phyloP scores from a whole-genome alignment of 2,113 vertebrate species.

The Himantopus leucocephalus region DNA sequence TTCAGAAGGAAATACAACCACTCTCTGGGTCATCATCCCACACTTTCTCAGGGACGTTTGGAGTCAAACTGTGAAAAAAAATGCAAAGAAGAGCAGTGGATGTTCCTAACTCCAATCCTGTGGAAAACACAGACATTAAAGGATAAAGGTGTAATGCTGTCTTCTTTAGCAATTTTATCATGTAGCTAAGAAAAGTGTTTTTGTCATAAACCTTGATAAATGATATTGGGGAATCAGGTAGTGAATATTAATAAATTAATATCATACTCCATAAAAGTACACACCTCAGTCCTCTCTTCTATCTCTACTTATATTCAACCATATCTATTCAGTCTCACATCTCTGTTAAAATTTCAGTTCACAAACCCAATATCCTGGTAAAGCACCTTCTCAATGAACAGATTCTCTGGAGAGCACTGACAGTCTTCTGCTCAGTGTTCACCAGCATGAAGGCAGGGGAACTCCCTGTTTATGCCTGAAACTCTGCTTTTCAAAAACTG shows the following conservation, averaged over 20 bases:
- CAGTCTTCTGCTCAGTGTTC: background rate
- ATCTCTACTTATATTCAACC: background rate
- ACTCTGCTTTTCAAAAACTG: background rate
- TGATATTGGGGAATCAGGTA: background rate
- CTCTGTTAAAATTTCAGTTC: background rate
- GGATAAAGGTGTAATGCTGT: background rate
- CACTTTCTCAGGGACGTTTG: background rate
- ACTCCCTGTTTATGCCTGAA: background rate
- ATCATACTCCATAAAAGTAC: background rate
- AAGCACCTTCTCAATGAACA: background rate
- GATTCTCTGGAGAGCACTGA: background rate
- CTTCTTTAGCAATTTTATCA: background rate
- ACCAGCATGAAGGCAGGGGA: background rate
- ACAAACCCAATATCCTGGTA: background rate
- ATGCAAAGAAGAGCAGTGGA: background rate
- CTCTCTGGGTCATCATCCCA: background rate
- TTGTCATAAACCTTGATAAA: background rate
- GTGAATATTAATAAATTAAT: slow-evolving; percentile 15
- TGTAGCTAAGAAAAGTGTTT: background rate
- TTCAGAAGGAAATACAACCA: background rate
- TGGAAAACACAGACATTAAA: background rate
- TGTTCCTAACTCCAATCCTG: background rate
- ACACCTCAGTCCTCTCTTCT: background rate
- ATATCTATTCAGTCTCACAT: background rate
- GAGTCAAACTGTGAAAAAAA: background rate